phyloP scores from a whole-genome alignment of 2,888 invertebrate species.

The Chalcis sispes region DNA sequence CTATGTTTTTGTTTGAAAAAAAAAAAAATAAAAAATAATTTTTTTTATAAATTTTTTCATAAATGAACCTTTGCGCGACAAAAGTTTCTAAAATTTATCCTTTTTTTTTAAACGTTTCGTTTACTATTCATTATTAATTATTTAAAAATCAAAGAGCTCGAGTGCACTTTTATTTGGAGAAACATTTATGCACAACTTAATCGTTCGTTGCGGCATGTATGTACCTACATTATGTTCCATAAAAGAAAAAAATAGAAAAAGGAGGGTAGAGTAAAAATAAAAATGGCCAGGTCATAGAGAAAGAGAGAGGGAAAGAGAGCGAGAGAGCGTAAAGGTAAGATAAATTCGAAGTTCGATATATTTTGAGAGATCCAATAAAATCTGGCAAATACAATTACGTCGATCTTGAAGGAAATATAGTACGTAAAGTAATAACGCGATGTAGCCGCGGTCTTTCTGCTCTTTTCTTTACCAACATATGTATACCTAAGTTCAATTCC shows the following conservation, averaged over 20 bases:
- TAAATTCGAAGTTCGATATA: conserved; percentile 28
- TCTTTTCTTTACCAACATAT: not conserved
- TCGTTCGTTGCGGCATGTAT: not conserved
- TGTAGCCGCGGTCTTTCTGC: too few species aligned
- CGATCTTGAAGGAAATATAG: not conserved
- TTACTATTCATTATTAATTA: too few species aligned
- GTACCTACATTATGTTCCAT: not conserved
- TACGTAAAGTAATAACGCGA: conserved; percentile 22
- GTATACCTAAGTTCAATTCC: not conserved
- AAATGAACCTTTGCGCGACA: too few species aligned
- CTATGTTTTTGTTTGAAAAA: too few species aligned
- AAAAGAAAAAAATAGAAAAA: not conserved
- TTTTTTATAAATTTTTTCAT: too few species aligned
- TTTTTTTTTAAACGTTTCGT: too few species aligned
- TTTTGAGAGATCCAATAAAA: conserved; percentile 33
- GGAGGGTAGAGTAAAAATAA: not conserved
- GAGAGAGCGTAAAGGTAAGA: conserved; percentile 11
- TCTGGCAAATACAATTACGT: not conserved
- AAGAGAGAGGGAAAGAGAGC: too few species aligned
- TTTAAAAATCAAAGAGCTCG: not conserved
- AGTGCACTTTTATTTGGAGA: not conserved
- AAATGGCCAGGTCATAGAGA: not conserved
- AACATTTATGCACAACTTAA: conserved; percentile 11
- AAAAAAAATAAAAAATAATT: too few species aligned
- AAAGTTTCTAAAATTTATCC: too few species aligned